These are phyloP conservation scores for Neria commutata DNA, from an alignment of 2,888 invertebrate species.

Conservation along the genomic window DNA sequence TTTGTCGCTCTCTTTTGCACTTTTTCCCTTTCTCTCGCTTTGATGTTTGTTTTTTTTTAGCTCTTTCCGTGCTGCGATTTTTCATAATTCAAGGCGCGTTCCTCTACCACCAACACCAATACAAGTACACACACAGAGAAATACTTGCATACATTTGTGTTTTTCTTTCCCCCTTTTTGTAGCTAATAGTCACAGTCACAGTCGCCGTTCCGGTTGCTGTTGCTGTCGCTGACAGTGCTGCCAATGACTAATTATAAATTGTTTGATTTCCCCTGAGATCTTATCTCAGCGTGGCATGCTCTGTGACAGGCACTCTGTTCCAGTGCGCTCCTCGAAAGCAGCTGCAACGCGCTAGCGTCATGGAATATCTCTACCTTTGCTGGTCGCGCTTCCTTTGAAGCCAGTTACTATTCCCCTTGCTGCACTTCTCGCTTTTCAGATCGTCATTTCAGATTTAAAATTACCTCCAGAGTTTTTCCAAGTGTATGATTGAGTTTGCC, in stretches of 20 bases:
- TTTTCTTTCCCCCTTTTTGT: conserved; percentile 8
- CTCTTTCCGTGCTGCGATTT: no score
- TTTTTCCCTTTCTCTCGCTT: background rate
- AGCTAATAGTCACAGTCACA: no score
- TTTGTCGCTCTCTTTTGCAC: background rate
- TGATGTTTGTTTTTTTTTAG: no score
- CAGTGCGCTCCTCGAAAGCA: conserved; percentile 32
- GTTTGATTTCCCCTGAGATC: conserved; percentile 56
- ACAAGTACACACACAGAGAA: background rate
- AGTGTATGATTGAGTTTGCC: no score
- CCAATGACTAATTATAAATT: conserved; percentile 60
- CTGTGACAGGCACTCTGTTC: conserved; percentile 18
- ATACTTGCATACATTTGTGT: background rate
- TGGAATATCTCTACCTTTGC: conserved; percentile 30
- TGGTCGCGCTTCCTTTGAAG: conserved; percentile 1
- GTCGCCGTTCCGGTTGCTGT: no score
- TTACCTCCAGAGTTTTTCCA: no score
- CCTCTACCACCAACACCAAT: no score
- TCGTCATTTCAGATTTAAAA: no score
- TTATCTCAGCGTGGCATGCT: conserved; percentile 38
- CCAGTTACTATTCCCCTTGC: no score
- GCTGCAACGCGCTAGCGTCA: conserved; percentile 32
- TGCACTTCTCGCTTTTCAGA: no score
- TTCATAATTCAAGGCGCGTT: no score
- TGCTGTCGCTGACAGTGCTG: conserved; percentile 27